Evolutionary conservation across 2,888 invertebrate species (phyloP).

Genomic region (Lucinisca nassula): DNA sequence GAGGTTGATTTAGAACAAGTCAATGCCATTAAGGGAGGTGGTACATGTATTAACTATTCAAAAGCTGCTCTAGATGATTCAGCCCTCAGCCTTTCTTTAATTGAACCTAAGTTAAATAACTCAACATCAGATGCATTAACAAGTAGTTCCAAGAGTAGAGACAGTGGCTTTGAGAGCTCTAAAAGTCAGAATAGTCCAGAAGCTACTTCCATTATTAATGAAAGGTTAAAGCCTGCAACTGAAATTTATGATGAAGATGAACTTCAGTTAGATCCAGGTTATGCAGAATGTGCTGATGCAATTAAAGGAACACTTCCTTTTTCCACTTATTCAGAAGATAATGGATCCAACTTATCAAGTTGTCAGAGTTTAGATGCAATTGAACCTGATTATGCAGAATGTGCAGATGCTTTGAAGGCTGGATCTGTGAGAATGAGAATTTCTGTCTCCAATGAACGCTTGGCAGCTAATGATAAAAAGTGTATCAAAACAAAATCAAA

Average conservation of each 20-base stretch:
- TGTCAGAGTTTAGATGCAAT: slow-evolving; percentile 60
- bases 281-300: slow-evolving; percentile 70
- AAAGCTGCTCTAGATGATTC: slow-evolving; percentile 47
- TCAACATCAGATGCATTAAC: slow-evolving; percentile 20
- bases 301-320: slow-evolving; percentile 65
- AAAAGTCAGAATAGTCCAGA: slow-evolving; percentile 46
- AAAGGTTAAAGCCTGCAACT: neutral
- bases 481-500: slow-evolving; percentile 19
- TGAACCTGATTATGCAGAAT: slow-evolving; percentile 69
- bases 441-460: slow-evolving; percentile 57
- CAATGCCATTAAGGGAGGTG: neutral
- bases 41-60: neutral
- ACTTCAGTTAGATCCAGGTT: slow-evolving; percentile 57
- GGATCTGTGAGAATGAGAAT: slow-evolving; percentile 65
- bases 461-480: slow-evolving; percentile 25
- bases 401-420: slow-evolving; percentile 66
- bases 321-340: slow-evolving; percentile 55
- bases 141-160: slow-evolving; percentile 25
- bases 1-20: neutral
- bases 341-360: slow-evolving; percentile 67
- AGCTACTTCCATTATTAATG: neutral
- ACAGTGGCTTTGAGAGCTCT: slow-evolving; percentile 56
- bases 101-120: slow-evolving; percentile 19
- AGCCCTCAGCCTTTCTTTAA: slow-evolving; percentile 43
- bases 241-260: slow-evolving; percentile 41